phyloP scores from a whole-genome alignment of 1,140 invertebrate species.

The Phthorimaea operculella region DNA sequence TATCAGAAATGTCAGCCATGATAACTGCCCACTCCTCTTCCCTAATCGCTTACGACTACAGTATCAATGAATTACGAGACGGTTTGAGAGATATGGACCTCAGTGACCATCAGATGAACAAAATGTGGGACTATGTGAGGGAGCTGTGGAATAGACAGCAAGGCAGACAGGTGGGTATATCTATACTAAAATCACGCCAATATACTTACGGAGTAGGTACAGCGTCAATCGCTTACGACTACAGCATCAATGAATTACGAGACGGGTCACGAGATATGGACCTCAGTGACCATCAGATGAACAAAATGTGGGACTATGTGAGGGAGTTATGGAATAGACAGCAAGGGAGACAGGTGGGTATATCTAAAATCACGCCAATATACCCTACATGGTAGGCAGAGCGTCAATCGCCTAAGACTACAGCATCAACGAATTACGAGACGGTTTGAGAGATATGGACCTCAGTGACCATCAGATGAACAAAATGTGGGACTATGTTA shows the following conservation, averaged over 20 bases:
- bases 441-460: constrained; percentile 52
- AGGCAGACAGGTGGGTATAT: constrained; percentile 45
- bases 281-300: constrained; percentile 60
- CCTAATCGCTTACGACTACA: constrained; percentile 55
- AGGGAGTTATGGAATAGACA: constrained; percentile 58
- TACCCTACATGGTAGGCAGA: too few species aligned
- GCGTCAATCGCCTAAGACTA: constrained; percentile 59
- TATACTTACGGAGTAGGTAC: too few species aligned
- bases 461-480: constrained; percentile 61
- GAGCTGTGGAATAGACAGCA: constrained; percentile 60
- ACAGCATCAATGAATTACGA: constrained; percentile 58
- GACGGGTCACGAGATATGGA: constrained; percentile 54
- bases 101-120: constrained; percentile 61
- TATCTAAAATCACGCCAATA: too few species aligned
- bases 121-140: constrained; percentile 65
- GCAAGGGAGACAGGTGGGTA: constrained; percentile 51
- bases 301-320: constrained; percentile 66
- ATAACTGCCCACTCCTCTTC: constrained; percentile 59
- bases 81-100: constrained; percentile 53
- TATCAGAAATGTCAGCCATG: constrained; percentile 64
- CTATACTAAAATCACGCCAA: too few species aligned
- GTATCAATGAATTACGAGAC: constrained; percentile 59
- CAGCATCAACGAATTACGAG: constrained; percentile 57
- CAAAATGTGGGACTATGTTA: constrained; percentile 66
- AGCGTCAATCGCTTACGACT: constrained; percentile 57